Percentiles rank a stretch among this genome's conserved stretches.
Evolutionary conservation across 2,888 invertebrate species (phyloP).

Genomic region (Drosophila setosimentum): DNA sequence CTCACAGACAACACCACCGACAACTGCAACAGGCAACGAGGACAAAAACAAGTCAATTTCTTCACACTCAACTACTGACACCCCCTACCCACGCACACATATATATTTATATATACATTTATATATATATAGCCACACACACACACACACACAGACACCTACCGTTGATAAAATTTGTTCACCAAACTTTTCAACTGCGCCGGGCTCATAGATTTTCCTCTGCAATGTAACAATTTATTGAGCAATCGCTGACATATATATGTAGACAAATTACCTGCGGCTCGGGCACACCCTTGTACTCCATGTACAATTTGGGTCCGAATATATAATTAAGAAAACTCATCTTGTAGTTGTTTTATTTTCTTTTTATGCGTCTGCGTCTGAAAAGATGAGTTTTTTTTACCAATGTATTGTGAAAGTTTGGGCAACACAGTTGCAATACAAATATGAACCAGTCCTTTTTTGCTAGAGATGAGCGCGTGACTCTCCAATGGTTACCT

Average conservation of each 20-base stretch:
- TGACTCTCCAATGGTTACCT: not conserved
- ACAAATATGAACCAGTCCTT: slow-evolving; percentile 37
- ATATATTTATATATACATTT: not conserved
- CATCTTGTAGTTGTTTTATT: slow-evolving; percentile 69
- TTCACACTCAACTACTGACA: slow-evolving; percentile 1
- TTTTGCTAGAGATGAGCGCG: slow-evolving; percentile 21
- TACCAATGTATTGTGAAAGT: slow-evolving; percentile 52
- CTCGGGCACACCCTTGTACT: slow-evolving; percentile 88
- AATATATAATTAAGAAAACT: slow-evolving; percentile 87
- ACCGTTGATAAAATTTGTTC: slow-evolving; percentile 89
- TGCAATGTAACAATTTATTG: slow-evolving; percentile 75
- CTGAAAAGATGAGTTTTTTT: slow-evolving; percentile 35
- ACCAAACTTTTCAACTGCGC: slow-evolving; percentile 89
- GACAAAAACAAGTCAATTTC: slow-evolving; percentile 3
- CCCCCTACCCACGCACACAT: not conserved
- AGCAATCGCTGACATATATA: not conserved
- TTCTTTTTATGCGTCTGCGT: slow-evolving; percentile 31
- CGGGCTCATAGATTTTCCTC: slow-evolving; percentile 89
- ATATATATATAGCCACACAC: not conserved
- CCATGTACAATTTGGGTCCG: slow-evolving; percentile 90
- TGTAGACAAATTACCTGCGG: slow-evolving; percentile 85
- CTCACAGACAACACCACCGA: slow-evolving; percentile 89
- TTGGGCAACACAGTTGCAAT: slow-evolving; percentile 40
- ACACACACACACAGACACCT: slow-evolving; percentile 32
- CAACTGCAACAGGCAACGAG: slow-evolving; percentile 85